A percentile compares a stretch with the other conserved stretches of the same genome.
Conservation (phyloP, 2,113 vertebrate species). For the Jacana jacana region DNA sequence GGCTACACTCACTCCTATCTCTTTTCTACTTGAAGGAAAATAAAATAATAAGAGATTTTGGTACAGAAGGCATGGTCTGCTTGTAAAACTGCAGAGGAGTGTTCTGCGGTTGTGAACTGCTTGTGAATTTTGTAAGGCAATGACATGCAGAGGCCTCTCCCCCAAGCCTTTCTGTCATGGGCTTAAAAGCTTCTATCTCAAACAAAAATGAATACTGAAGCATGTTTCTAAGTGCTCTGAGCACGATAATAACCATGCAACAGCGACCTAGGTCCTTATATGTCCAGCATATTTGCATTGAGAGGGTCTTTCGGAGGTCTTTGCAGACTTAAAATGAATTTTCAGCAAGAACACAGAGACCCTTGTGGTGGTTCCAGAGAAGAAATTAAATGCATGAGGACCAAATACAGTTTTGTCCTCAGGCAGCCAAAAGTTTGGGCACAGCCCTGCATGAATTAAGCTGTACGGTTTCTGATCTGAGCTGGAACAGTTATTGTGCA, state of each 20-base stretch:
- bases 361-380: background rate
- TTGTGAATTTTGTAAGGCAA: background rate
- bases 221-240: background rate
- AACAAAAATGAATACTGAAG: background rate
- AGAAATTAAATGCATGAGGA: background rate
- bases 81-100: too few relatives aligned
- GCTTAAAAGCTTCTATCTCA: background rate
- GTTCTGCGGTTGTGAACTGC: too few relatives aligned
- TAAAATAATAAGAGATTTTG: background rate
- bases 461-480: background rate
- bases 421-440: background rate
- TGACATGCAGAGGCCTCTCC: background rate
- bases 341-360: background rate
- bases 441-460: background rate
- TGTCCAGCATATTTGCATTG: fast-evolving
- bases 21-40: background rate
- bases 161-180: background rate
- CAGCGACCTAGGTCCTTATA: background rate
- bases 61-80: fast-evolving
- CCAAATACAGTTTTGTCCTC: background rate
- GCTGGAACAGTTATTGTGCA: background rate
- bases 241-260: fast-evolving
- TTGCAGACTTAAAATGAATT: background rate
- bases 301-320: background rate
- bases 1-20: background rate